Evolutionary conservation across 1,140 invertebrate genomes (phyloP), one percentile per base, ranked within the genome.

Genomic region (Ooceraea biroi): DNA sequence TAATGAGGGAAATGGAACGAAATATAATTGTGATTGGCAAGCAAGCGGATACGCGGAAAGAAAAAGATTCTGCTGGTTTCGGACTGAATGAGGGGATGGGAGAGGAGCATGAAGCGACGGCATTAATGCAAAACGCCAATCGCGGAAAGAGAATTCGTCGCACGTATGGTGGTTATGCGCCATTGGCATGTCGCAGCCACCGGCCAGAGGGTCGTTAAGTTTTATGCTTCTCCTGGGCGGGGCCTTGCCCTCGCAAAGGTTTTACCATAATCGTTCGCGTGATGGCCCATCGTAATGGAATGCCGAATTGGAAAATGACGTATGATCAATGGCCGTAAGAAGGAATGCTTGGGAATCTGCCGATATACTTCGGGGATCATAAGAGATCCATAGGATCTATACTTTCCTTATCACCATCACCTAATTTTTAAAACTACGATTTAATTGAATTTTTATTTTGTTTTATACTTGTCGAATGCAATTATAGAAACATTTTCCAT

Each of bases 241-340:
- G 17, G 8, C 44, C 14, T 68, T 22, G 36, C 8, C 19, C 4
- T 41, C 60, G 22, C 48, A 55, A 44, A 14, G 25, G 12, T 78
- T 68, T 78, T 61, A 77, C 55, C 61, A 84, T 84, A 84, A 84
- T 84, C 82, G 73, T 84, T 84, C 63, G 41, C 50, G 14, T 66
- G 63, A 84, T 84, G 52, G 63, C 11, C 44, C 50, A 27, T 78
- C 8, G 25, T 78, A 84, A 78, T 78, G 50, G 73, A 69, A 84
- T 57, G 74, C 19, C 44, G 63, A 50, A 83, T 78, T 78, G 65
- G 52, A 65, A 78, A 78, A 61, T 84, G 73, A 84, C 73, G 17
- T 83, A 78, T 50, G 69, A 10, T 41, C 55, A n/a, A 50, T 30
- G 17, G 12, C 57, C 50, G 19, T 36, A 52, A 19, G 17, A 19